phyloP scores from a whole-genome alignment of 2,113 vertebrate genomes.

The Zosterops borbonicus region DNA sequence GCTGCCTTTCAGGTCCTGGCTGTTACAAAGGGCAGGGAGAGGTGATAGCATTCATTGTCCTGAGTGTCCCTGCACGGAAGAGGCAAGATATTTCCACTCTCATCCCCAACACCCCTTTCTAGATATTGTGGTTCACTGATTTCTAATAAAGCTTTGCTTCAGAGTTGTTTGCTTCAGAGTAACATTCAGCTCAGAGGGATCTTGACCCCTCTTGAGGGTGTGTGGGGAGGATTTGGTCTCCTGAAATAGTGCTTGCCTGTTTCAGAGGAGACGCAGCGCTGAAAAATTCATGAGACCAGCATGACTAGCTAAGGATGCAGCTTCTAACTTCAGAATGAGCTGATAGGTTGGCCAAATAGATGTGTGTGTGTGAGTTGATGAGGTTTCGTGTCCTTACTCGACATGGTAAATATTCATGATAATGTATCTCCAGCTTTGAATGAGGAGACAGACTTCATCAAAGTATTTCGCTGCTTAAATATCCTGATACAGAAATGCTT shows the following conservation, averaged over 20 bases:
- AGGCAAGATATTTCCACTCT: neutral
- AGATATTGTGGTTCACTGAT: neutral
- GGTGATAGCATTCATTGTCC: neutral
- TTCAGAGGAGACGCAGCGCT: neutral
- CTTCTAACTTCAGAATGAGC: neutral
- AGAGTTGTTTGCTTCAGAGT: neutral
- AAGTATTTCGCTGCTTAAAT: neutral
- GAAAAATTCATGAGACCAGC: neutral
- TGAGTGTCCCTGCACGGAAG: neutral
- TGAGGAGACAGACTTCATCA: neutral
- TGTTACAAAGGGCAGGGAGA: neutral
- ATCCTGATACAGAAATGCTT: neutral
- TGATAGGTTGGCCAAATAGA: neutral
- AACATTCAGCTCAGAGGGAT: neutral
- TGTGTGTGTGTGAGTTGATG: neutral
- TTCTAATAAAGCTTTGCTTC: neutral
- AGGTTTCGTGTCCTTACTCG: neutral
- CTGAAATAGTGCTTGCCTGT: neutral
- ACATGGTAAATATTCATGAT: neutral
- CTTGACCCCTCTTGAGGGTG: neutral
- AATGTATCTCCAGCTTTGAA: neutral
- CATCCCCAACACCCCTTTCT: neutral
- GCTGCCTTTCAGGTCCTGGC: neutral
- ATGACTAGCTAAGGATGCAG: neutral
- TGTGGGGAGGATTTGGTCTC: neutral